Base-by-base conservation (phyloP, 1,140 invertebrate genomes). In the Drosophila ogumai region DNA sequence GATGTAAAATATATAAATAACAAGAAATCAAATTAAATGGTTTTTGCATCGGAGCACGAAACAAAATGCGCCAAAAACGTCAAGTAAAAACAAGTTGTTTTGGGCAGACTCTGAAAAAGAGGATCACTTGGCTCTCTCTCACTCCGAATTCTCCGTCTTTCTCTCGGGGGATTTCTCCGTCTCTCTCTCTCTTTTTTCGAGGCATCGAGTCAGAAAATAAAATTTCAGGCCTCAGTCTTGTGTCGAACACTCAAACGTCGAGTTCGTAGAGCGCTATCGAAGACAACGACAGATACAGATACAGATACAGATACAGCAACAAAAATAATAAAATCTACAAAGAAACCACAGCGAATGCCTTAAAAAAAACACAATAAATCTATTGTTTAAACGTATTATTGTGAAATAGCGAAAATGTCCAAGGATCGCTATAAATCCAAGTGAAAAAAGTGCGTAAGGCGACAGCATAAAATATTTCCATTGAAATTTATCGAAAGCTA, bases 381-480 rank as follows among this genome's bases (percentile, higher is more conserved):
- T 38, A 32, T 69, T 87, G 44, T 74, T 50, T 57, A 76, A 79
- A 55, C 47, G 41, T 46, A 28, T 36, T 56, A 66, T 87, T 79
- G 82, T 82, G 84, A 88, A 87, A 87, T 87, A 55, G 38, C 19
- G 9, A 82, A 82, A 75, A 82, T 82, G 80, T 64, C 43, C 40
- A 52, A 41, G 43, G 32, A 41, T 59, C 57, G 50, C 31, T 64
- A 17, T 36, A 74, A 66, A 76, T 46, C 60, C 49, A 36, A 65
- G 55, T 85, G 78, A 76, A 58, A 71, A 60, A 77, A 77, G 81
- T 85, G 77, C 73, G 81, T 85, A 52, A 81, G 52, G 40, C 22
- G 6, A 6, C 40, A 12, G 59, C 43, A 6, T 10, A 22, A 55
- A 54, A 54, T 75, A 55, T 66, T 72, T 75, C 43, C 58, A 60